Percentiles rank a stretch among this genome's conserved stretches.
Evolutionary conservation across 2,888 invertebrate species (phyloP).

Genomic region (Chouioia cunea): DNA sequence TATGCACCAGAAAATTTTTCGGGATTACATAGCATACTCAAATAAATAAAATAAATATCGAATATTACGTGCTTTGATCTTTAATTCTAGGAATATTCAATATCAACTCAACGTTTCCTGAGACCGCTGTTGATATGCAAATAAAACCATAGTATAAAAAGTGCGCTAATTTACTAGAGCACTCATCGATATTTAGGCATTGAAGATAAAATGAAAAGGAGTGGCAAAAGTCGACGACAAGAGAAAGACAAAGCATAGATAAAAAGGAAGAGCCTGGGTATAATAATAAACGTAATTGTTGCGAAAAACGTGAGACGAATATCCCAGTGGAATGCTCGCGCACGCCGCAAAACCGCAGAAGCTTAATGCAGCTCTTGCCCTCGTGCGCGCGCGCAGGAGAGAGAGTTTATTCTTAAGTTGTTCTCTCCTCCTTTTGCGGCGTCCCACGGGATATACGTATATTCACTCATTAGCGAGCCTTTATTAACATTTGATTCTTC

Average conservation of each 20-base stretch:
- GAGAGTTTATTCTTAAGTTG: conserved; percentile 39
- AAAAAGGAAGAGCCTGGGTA: conserved; percentile 54
- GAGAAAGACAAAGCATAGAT: conserved; percentile 50
- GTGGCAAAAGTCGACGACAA: background rate
- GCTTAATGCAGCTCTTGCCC: conserved; percentile 51
- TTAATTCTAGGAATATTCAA: too few relatives aligned
- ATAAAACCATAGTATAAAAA: too few relatives aligned
- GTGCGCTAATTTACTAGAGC: too few relatives aligned
- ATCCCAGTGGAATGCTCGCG: conserved; percentile 53
- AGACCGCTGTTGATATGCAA: too few relatives aligned
- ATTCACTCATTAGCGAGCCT: conserved; percentile 64
- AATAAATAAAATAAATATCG: too few relatives aligned
- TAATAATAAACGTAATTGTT: conserved; percentile 64
- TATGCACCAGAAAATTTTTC: too few relatives aligned
- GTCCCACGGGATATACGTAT: conserved; percentile 47
- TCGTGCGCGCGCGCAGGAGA: conserved; percentile 37
- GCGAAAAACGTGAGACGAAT: conserved; percentile 63
- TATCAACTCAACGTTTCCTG: too few relatives aligned
- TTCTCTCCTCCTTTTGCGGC: conserved; percentile 21
- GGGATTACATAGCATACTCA: too few relatives aligned
- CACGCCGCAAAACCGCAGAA: conserved; percentile 55
- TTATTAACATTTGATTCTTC: conserved; percentile 66
- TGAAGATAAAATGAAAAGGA: too few relatives aligned
- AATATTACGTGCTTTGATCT: too few relatives aligned
- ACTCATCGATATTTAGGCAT: too few relatives aligned